Evolutionary conservation across 2,888 invertebrate genomes (phyloP), one percentile per base, ranked within the genome.

Genomic region (Andrena flavipes): DNA sequence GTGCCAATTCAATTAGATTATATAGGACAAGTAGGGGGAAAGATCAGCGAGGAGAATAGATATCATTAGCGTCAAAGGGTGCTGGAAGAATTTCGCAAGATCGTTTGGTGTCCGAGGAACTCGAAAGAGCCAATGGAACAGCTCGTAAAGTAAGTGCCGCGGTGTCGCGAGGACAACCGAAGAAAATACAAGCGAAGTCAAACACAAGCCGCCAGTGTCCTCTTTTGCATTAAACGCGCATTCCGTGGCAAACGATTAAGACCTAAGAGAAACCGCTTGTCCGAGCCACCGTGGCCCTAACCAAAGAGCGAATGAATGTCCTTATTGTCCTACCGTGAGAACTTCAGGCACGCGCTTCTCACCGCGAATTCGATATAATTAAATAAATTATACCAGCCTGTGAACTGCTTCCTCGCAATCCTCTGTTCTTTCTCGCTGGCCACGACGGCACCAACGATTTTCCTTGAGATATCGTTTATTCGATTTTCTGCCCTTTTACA

Each of bases 251-350:
- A 91, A 87, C 91, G 91, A 91, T 91, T 91, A 91, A 91, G 91
- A 89, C 89, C 84, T 90, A 82, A 91, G 85, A 88, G 86, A 87
- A 86, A 84, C 87, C 87, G 88, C 88, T 88, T 84, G 84, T 84
- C 84, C 74, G 49, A 23, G 69, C 48, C 60, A 56, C 76, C 51
- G 56, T 72, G 65, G 49, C 23, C 48, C 64, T 65, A 49, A 54
- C 70, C 72, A 71, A 82, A 84, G 74, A 35, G 85, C 89, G 91
- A 92, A 92, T 92, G 92, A 92, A 92, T 92, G 92, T 92, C 88
- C 89, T 91, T 89, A 92, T 92, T 92, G 92, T 92, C 86, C 82
- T 48, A 89, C 86, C 92, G 92, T 92, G 92, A 92, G 92, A 92
- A 92, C 88, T 82, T 71, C 71, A 73, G 90, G 90, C 90, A 91